phyloP scores from a whole-genome alignment of 2,888 invertebrate genomes.

The Nephrotoma flavescens region DNA sequence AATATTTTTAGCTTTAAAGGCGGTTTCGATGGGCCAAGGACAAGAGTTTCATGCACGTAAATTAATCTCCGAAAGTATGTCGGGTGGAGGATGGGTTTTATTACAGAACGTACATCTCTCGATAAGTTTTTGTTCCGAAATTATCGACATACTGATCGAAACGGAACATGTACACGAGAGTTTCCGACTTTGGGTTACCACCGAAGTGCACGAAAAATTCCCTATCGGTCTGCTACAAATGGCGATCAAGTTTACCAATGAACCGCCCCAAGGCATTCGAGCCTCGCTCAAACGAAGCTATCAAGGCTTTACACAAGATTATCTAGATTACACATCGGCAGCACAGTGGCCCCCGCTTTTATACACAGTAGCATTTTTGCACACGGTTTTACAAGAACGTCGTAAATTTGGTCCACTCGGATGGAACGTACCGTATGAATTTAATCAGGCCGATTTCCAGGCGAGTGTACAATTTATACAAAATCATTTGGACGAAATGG shows the following conservation, averaged over 20 bases:
- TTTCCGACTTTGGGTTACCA: constrained; percentile 88
- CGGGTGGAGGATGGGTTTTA: constrained; percentile 79
- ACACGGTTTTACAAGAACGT: constrained; percentile 89
- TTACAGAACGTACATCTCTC: constrained; percentile 95
- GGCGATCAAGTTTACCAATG: constrained; percentile 95
- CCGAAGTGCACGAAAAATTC: constrained; percentile 85
- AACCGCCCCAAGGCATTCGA: constrained; percentile 89
- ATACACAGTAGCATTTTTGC: constrained; percentile 88
- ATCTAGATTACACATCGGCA: constrained; percentile 80
- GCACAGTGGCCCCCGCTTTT: constrained; percentile 87
- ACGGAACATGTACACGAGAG: constrained; percentile 66
- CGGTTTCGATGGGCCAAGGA: constrained; percentile 96
- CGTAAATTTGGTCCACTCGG: constrained; percentile 92
- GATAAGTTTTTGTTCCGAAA: constrained; percentile 82
- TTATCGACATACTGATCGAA: constrained; percentile 77
- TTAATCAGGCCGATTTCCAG: constrained; percentile 85
- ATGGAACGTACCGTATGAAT: constrained; percentile 96
- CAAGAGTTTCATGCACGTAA: constrained; percentile 76
- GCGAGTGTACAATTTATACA: constrained; percentile 93
- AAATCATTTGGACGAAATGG: constrained; percentile 93
- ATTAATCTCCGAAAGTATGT: constrained; percentile 67
- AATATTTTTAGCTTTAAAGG: constrained; percentile 44
- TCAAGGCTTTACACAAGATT: constrained; percentile 76
- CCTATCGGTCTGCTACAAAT: constrained; percentile 79
- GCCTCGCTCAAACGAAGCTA: constrained; percentile 92